These are phyloP conservation scores for Emydoidea blandingii DNA, from an alignment of 2,797 vertebrate species.

Conservation along the genomic window DNA sequence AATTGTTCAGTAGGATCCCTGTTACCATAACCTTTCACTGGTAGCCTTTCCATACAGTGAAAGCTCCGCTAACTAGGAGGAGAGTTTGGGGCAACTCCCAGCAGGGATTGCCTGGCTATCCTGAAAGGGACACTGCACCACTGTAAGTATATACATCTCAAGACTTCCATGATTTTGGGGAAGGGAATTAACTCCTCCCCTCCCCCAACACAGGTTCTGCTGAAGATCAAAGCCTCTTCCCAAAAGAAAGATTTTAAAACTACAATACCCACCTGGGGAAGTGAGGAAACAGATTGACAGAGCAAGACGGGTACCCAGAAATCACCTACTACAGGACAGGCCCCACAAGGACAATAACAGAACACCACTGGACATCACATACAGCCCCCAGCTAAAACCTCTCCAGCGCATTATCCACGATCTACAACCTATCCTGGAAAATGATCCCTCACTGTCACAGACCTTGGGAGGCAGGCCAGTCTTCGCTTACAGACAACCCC, in stretches of 20 bases:
- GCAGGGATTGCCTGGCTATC: conserved; percentile 60
- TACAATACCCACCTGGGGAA: too few species aligned
- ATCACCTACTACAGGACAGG: too few species aligned
- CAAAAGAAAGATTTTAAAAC: neutral
- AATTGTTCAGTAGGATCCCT: neutral
- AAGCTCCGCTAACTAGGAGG: conserved; percentile 66
- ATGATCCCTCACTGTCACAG: too few species aligned
- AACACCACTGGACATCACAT: too few species aligned
- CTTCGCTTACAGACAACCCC: too few species aligned
- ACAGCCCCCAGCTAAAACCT: too few species aligned
- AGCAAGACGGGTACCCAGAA: too few species aligned
- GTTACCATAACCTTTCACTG: conserved; percentile 33
- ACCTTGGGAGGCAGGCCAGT: too few species aligned
- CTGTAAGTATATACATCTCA: conserved; percentile 36
- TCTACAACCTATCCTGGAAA: too few species aligned
- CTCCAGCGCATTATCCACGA: too few species aligned
- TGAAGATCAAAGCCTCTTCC: conserved; percentile 8
- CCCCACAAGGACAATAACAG: too few species aligned
- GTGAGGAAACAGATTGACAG: too few species aligned
- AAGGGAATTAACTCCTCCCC: conserved; percentile 36
- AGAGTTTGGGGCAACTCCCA: conserved; percentile 61
- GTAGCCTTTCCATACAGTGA: neutral
- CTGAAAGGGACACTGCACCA: conserved; percentile 51
- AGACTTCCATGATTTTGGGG: conserved; percentile 7
- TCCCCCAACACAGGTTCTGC: neutral